Base-by-base conservation (phyloP, 2,888 invertebrate species). In the Pyrrhia umbra region DNA sequence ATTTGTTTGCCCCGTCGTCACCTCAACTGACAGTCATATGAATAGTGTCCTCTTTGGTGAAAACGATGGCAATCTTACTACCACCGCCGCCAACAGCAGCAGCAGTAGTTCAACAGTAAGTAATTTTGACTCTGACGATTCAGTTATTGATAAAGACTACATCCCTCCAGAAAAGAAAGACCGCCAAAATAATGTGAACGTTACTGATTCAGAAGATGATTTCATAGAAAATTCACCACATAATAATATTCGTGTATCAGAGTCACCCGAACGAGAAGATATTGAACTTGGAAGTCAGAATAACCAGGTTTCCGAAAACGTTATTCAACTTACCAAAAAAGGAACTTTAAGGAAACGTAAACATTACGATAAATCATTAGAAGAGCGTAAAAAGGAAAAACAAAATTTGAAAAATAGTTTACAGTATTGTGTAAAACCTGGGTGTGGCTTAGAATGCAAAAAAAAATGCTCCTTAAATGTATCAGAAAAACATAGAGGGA, bases 261-360 rank as follows among this genome's bases (percentile, higher is more conserved):
- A 45, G 46, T 56, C 56, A 56, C 46, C 46, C 46, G 46, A 56
- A 46, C 46, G 21, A 46, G 56, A 56, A 46, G 56, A 56, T 56
- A 46, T 37, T 56, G 55, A n/a, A 42, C 13, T 43, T 25, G 45
- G 43, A 55, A 55, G 15, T 55, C 45, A 45, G 55, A 55, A 43
- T 55, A 30, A 30, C 23, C 25, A 46, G 23, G 37, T 16, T 56
- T 56, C 23, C 46, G 56, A 37, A 46, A 56, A 46, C 46, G 23
- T 45, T n/a, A 45, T 45, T 43, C 55, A 45, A 45, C 55, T 55
- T 34, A 34, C 55, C 30, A 55, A 55, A 10, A 55, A 55, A 55
- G 30, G 43, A 55, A 55, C 43, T 54, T 27, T 43, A 55, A 30
- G 55, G 20, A 55, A 55, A 54, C 54, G 54, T 42, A 54, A 43